Evolutionary conservation across 1,140 invertebrate genomes (phyloP).

Genomic region (Maconellicoccus hirsutus): DNA sequence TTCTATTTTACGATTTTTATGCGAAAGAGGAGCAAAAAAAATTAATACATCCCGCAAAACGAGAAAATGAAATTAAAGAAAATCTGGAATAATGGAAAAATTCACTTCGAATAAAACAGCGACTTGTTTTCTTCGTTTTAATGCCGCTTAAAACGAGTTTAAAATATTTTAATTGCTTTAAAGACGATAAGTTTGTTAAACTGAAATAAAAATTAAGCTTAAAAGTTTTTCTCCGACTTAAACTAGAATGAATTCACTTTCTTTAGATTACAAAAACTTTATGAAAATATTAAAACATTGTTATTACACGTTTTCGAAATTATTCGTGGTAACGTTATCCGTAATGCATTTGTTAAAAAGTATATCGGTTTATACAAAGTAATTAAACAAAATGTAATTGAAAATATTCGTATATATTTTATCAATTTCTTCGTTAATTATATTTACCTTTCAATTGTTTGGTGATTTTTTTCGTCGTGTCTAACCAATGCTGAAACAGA

Average conservation of each 20-base stretch:
- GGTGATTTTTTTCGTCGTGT: constrained; percentile 67
- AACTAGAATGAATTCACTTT: constrained; percentile 5
- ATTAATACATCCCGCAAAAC: background rate
- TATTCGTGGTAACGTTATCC: background rate
- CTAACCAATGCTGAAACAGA: constrained; percentile 71
- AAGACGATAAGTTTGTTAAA: constrained; percentile 22
- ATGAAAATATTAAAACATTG: constrained; percentile 7
- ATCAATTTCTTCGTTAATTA: background rate
- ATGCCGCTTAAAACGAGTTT: constrained; percentile 17
- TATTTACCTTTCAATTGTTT: constrained; percentile 60
- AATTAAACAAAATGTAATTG: background rate
- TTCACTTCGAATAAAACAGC: background rate
- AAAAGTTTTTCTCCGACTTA: background rate
- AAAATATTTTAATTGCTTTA: constrained; percentile 20
- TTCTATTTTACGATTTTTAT: background rate
- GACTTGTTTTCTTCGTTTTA: background rate
- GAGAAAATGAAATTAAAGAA: constrained; percentile 5
- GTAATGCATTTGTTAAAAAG: background rate
- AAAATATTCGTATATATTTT: background rate
- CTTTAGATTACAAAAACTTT: constrained; percentile 11
- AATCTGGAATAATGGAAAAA: constrained; percentile 18
- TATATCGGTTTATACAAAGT: background rate
- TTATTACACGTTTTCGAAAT: constrained; percentile 11
- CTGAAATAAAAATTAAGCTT: constrained; percentile 19
- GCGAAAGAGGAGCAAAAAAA: background rate